Base-by-base conservation (phyloP, 2,888 invertebrate genomes). In the Epinotia nisella region DNA sequence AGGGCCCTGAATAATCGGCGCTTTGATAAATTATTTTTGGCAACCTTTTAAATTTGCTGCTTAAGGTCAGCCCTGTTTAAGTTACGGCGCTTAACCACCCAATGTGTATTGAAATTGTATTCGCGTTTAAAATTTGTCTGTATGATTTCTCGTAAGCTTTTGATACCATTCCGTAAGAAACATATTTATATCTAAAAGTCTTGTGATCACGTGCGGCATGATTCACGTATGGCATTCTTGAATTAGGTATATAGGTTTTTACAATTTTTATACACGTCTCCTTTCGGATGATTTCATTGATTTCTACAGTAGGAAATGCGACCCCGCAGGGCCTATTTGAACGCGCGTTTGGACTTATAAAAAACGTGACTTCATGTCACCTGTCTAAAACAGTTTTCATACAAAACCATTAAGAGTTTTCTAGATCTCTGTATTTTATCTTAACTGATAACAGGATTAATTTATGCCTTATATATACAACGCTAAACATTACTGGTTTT, bases 21-120 rank as follows among this genome's bases (percentile, higher is more conserved):
- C 65, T 75, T 81, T 86, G 86, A 88, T 88, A 90, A 87, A 90
- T 90, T 86, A 90, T 90, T 85, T 90, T 89, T 87, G 90, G 85
- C 87, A 85, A 79, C 80, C 78, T 80, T 74, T 81, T 84, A 86
- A 87, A 87, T 86, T 85, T 83, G 83, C 83, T 81, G 78, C 80
- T 81, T 80, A 80, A 76, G 67, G 75, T 77, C 69, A 76, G 76
- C 74, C 78, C 66, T 75, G 74, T 75, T 66, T 76, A 75, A 81
- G 79, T 83, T 85, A 85, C 81, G 80, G 77, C 75, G 64, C 60
- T 60, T 76, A 81, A 79, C 83, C 85, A 84, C 84, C 84, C 85
- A 83, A 75, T 76, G 78, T 17, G 79, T 21, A 45, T 73, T 68
- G 61, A 67, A 67, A 53, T 55, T 21, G 41, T 71, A 72, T 62